Evolutionary conservation across 2,113 vertebrate genomes (phyloP).

Genomic region (Alaudala cheleensis): DNA sequence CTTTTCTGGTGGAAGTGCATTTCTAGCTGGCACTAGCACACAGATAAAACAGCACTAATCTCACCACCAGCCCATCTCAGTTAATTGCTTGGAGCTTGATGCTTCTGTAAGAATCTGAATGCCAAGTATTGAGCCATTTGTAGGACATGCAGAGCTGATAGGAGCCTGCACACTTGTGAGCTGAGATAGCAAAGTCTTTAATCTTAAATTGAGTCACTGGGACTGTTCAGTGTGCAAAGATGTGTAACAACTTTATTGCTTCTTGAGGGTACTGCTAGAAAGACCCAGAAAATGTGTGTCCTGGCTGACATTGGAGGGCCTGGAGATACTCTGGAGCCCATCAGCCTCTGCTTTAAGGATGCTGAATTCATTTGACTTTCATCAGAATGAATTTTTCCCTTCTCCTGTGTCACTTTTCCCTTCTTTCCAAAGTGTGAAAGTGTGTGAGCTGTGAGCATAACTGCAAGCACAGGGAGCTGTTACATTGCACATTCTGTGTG

Average conservation of each 20-base stretch:
- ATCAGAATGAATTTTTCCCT: background rate
- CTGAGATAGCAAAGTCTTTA: background rate
- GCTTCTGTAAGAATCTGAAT: background rate
- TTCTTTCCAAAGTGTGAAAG: background rate
- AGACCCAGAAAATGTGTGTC: background rate
- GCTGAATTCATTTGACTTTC: background rate
- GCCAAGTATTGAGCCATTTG: background rate
- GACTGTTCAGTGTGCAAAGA: background rate
- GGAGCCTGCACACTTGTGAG: background rate
- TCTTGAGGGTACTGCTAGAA: background rate
- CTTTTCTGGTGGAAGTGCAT: background rate
- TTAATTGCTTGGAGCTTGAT: constrained; percentile 16
- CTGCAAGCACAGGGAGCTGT: background rate
- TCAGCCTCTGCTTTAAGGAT: background rate
- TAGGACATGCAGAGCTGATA: background rate
- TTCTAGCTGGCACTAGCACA: background rate
- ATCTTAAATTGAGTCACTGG: background rate
- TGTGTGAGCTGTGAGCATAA: background rate
- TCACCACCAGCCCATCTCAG: background rate
- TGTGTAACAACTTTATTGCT: background rate
- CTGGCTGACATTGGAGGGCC: background rate
- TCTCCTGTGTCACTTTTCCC: background rate
- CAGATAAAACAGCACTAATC: background rate
- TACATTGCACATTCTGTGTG: background rate
- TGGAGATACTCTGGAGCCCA: background rate